Conservation (phyloP, 92 coral and sea anemone genomes). For the Porites divaricata region DNA sequence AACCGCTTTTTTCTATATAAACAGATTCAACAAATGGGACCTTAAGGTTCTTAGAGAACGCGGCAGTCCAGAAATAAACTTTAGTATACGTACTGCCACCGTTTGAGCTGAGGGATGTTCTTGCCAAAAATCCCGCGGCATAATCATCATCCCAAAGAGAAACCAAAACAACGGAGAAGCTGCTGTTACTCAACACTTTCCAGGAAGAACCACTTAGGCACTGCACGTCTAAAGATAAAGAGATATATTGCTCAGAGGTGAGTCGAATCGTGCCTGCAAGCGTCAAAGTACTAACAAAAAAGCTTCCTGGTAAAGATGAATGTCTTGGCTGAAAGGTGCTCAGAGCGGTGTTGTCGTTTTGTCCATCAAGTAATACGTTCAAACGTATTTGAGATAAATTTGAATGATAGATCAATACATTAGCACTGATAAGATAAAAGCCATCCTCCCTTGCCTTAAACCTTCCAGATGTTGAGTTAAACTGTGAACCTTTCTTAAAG, state of each 20-base stretch:
- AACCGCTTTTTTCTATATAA: conserved; percentile 5
- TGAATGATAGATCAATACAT: conserved; percentile 41
- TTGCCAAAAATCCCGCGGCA: conserved; percentile 44
- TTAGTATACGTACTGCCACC: rapidly evolving
- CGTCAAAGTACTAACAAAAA: conserved; percentile 40
- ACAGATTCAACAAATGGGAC: neutral
- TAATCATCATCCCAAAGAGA: conserved; percentile 43
- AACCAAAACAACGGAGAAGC: conserved; percentile 56
- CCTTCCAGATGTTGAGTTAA: conserved; percentile 18
- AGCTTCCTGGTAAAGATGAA: neutral
- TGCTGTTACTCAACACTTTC: conserved; percentile 52
- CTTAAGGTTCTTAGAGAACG: neutral
- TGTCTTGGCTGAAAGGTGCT: conserved; percentile 10
- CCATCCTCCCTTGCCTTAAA: conserved; percentile 50
- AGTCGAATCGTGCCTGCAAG: conserved; percentile 43
- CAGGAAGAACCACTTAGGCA: neutral
- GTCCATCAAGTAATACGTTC: conserved; percentile 18
- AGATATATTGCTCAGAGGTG: conserved; percentile 28
- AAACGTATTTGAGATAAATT: conserved; percentile 10
- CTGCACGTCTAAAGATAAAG: conserved; percentile 13
- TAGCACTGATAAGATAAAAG: conserved; percentile 50
- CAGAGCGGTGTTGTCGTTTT: neutral
- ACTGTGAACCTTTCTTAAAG: neutral
- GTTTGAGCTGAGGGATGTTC: rapidly evolving
- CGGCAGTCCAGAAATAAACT: neutral